A percentile compares a stretch with the other conserved stretches of the same genome.
phyloP scores from a whole-genome alignment of 2,113 vertebrate species.

The Cyanoderma ruficeps region DNA sequence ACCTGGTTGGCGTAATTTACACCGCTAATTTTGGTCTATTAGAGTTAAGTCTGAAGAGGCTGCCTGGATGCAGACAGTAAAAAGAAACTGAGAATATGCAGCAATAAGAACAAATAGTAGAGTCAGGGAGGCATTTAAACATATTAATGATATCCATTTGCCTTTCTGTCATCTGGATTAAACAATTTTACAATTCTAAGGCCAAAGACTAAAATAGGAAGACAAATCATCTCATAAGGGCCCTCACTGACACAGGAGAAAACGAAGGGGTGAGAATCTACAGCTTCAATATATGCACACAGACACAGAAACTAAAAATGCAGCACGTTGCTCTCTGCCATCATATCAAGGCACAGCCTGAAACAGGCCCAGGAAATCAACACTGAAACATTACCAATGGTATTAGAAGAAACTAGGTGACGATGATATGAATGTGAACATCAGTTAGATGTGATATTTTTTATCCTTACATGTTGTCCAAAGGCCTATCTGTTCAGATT shows the following conservation, averaged over 20 bases:
- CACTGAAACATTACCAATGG: background rate
- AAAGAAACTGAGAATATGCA: background rate
- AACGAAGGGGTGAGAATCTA: background rate
- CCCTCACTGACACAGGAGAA: background rate
- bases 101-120: background rate
- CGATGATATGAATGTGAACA: background rate
- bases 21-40: background rate
- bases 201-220: background rate
- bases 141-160: background rate
- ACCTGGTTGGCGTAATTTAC: background rate
- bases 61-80: fast-evolving
- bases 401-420: background rate
- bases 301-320: background rate
- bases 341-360: background rate
- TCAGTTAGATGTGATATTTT: background rate
- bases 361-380: background rate
- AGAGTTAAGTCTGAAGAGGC: background rate
- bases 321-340: background rate
- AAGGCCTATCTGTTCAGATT: background rate
- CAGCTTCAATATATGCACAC: background rate
- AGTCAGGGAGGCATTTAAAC: background rate
- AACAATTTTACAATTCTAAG: background rate
- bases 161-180: background rate
- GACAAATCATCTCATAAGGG: background rate
- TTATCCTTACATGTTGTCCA: background rate